Evolutionary conservation across 2,888 invertebrate genomes (phyloP).

Genomic region (Deroplatys truncata): DNA sequence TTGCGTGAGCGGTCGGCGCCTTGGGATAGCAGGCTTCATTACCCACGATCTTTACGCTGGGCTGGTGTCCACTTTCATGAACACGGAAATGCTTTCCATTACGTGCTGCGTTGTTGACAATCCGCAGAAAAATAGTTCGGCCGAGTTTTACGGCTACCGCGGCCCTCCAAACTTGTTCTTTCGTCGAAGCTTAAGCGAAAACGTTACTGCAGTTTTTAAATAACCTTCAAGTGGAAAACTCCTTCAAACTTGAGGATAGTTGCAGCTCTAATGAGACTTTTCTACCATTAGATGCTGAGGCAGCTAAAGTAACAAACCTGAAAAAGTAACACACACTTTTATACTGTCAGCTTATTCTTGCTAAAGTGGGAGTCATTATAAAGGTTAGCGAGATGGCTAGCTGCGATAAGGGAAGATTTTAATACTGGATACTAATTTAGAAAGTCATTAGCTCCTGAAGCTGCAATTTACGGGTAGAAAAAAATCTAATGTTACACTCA

Average conservation of each 20-base stretch:
- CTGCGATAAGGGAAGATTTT: too few species aligned
- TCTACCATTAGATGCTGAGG: neutral
- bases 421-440: too few species aligned
- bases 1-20: neutral
- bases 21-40: neutral
- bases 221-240: neutral
- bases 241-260: neutral
- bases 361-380: too few species aligned
- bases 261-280: neutral
- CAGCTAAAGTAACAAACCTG: neutral
- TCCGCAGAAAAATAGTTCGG: neutral
- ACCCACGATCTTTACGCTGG: neutral
- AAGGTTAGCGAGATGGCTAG: too few species aligned
- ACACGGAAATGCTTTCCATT: neutral
- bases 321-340: too few species aligned
- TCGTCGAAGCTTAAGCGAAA: neutral
- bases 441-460: too few species aligned
- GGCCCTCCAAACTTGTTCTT: neutral
- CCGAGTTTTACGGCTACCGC: neutral
- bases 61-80: neutral
- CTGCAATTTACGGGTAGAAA: too few species aligned
- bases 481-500: too few species aligned
- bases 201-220: neutral
- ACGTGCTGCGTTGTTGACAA: neutral
- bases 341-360: too few species aligned